These are phyloP conservation scores for Coelopa frigida DNA, from an alignment of 1,140 invertebrate genomes.

Conservation along the genomic window DNA sequence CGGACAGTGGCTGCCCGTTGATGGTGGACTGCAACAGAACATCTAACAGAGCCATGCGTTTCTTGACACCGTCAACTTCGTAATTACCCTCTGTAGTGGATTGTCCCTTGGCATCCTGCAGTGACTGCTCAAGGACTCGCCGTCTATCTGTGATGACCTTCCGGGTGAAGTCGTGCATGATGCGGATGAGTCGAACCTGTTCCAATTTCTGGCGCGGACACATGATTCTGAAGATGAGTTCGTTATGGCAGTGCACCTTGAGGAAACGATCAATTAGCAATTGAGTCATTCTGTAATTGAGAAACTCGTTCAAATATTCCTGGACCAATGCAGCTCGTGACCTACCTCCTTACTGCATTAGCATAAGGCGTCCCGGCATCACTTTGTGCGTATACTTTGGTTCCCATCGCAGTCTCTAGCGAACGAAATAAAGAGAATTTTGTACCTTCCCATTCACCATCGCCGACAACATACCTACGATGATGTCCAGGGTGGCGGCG, in stretches of 20 bases:
- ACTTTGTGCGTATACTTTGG: conserved; percentile 63
- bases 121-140: too few species aligned
- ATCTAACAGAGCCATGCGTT: conserved; percentile 61
- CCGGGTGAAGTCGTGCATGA: conserved; percentile 61
- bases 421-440: conserved; percentile 48
- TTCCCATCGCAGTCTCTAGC: conserved; percentile 78
- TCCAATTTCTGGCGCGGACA: conserved; percentile 44
- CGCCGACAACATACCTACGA: conserved; percentile 15
- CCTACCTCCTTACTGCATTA: conserved; percentile 57
- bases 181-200: conserved; percentile 51
- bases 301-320: too few species aligned
- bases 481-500: conserved; percentile 31
- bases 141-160: conserved; percentile 47
- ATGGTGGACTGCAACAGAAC: conserved; percentile 54
- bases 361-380: conserved; percentile 63
- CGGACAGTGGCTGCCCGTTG: conserved; percentile 48
- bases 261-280: conserved; percentile 31
- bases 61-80: conserved; percentile 46
- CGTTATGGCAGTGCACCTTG: conserved; percentile 19
- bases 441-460: neutral
- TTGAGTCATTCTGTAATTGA: conserved; percentile 23
- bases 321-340: too few species aligned
- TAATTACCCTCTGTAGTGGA: too few species aligned
- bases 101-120: too few species aligned
- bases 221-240: conserved; percentile 32